Conservation (phyloP, 2,113 vertebrate species). For the Bubo bubo region DNA sequence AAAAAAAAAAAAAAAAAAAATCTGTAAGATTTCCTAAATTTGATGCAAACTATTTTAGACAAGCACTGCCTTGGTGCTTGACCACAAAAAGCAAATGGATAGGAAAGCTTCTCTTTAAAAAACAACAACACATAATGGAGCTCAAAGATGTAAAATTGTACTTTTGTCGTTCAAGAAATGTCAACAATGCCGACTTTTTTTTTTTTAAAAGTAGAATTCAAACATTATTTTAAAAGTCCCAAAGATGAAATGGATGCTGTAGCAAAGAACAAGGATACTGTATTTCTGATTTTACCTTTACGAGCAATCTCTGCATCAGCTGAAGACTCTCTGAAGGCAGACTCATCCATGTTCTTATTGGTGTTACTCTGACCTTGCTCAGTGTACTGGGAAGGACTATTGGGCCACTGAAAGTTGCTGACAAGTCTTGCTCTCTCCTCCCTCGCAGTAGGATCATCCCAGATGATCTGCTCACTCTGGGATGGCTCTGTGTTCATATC, state of each 20-base stretch:
- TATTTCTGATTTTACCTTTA: constrained; percentile 77
- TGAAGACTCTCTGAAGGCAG: constrained; percentile 74
- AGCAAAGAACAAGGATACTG: background rate
- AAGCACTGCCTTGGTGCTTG: background rate
- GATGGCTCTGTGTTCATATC: constrained; percentile 94
- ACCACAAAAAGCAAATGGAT: background rate
- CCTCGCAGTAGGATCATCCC: constrained; percentile 96
- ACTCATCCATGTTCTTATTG: constrained; percentile 48
- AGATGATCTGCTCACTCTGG: constrained; percentile 96
- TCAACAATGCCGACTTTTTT: background rate
- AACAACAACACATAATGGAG: background rate
- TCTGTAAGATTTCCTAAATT: background rate
- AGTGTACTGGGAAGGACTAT: constrained; percentile 86
- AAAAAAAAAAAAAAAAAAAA: background rate
- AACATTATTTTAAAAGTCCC: background rate
- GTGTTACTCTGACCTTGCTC: constrained; percentile 70
- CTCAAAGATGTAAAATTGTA: background rate
- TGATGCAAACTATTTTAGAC: background rate
- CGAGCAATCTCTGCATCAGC: constrained; percentile 82
- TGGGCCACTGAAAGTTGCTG: constrained; percentile 93
- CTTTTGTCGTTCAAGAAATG: background rate
- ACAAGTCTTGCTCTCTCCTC: constrained; percentile 94
- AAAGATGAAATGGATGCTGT: background rate
- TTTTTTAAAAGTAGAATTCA: background rate
- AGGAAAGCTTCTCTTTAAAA: background rate